Conservation (phyloP, 2,797 vertebrate genomes). For the Acropternis orthonyx region DNA sequence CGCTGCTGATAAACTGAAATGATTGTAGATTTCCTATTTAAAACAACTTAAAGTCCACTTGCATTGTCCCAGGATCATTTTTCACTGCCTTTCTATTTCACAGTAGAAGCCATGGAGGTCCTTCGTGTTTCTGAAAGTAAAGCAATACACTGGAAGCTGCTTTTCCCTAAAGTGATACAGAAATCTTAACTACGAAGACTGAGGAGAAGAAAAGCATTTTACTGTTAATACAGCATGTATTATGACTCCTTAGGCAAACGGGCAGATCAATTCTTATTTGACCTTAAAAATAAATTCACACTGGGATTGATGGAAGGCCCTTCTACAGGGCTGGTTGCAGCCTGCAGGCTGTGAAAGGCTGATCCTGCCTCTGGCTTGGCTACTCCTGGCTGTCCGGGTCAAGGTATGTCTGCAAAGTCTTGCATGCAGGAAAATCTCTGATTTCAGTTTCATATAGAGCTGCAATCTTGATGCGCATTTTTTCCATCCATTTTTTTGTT, state of each 20-base stretch:
- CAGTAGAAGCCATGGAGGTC: background rate
- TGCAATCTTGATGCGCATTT: background rate
- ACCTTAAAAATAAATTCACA: background rate
- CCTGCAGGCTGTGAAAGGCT: background rate
- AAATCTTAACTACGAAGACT: background rate
- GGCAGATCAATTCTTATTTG: background rate
- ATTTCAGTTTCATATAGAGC: background rate
- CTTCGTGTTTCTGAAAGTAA: background rate
- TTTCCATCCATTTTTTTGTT: background rate
- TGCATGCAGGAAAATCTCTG: background rate
- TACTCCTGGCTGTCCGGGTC: accelerated
- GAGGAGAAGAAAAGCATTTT: background rate
- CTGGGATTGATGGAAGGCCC: background rate
- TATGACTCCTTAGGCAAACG: background rate
- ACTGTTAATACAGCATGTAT: background rate
- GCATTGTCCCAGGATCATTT: background rate
- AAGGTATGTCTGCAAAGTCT: background rate
- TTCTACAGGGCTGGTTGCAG: accelerated
- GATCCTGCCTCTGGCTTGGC: background rate
- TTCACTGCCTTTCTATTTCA: background rate
- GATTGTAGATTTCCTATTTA: background rate
- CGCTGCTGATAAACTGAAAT: background rate
- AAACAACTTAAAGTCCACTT: background rate
- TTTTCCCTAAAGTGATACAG: background rate
- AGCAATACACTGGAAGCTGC: background rate